These are phyloP conservation scores for Meteorus cinctellus DNA, from an alignment of 2,888 invertebrate species.

Conservation along the genomic window DNA sequence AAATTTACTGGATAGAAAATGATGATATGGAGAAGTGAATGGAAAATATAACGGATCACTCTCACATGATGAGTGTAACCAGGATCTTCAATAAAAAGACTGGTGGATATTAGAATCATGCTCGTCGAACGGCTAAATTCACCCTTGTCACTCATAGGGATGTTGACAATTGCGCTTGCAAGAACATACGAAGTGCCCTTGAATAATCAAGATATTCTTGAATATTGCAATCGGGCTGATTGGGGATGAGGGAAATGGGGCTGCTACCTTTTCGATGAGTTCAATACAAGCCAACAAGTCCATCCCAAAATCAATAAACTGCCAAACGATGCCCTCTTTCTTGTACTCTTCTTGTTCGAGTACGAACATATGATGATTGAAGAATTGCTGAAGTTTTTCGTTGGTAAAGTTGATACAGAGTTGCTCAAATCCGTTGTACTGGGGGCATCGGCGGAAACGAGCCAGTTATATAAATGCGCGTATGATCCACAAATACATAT, in stretches of 20 bases:
- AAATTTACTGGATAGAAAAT: neutral
- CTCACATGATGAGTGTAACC: neutral
- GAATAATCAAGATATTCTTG: conserved; percentile 9
- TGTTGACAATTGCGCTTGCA: conserved; percentile 15
- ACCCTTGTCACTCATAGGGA: neutral
- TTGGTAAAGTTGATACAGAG: conserved; percentile 99
- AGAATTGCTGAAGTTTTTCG: conserved; percentile 99
- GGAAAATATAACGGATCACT: neutral
- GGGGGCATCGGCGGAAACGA: conserved; percentile 31
- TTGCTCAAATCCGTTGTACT: conserved; percentile 99
- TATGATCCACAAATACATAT: neutral
- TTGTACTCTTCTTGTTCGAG: conserved; percentile 99
- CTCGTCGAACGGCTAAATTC: neutral
- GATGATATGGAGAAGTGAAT: neutral
- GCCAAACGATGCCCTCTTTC: conserved; percentile 97
- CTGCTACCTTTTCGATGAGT: conserved; percentile 94
- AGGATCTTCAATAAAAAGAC: neutral
- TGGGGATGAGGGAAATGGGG: neutral
- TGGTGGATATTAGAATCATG: conserved; percentile 1
- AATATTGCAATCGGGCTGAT: neutral
- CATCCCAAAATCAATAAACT: conserved; percentile 99
- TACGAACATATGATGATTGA: conserved; percentile 99
- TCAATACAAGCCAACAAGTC: conserved; percentile 99
- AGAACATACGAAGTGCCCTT: neutral
- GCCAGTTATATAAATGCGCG: neutral